Conservation (phyloP, 2,888 invertebrate species). For the Glyphotaelius pellucidus region DNA sequence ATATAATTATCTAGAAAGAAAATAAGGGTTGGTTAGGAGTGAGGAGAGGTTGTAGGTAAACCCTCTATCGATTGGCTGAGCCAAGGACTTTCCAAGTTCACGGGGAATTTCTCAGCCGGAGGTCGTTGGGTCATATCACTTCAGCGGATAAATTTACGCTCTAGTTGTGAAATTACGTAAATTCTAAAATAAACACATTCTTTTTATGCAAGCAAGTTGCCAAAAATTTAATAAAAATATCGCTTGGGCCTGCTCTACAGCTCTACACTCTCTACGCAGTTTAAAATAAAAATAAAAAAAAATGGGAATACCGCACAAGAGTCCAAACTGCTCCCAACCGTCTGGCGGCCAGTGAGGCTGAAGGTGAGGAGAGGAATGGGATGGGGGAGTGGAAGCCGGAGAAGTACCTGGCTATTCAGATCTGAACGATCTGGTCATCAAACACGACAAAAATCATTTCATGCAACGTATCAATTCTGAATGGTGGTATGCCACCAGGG, state of each 20-base stretch:
- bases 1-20: not conserved
- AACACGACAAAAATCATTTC: too few species aligned
- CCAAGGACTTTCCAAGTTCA: constrained; percentile 28
- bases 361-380: too few species aligned
- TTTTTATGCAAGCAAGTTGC: not conserved
- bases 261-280: not conserved
- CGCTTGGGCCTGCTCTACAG: not conserved
- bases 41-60: not conserved
- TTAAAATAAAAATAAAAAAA: not conserved
- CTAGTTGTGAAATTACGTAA: not conserved
- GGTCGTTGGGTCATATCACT: constrained; percentile 27
- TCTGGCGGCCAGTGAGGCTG: too few species aligned
- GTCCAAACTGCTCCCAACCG: too few species aligned
- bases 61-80: not conserved
- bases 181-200: not conserved
- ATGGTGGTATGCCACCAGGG: too few species aligned
- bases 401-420: too few species aligned
- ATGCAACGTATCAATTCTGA: too few species aligned
- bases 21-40: not conserved
- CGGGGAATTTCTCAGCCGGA: not conserved
- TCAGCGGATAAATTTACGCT: not conserved
- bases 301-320: too few species aligned
- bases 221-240: not conserved
- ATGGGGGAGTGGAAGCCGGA: too few species aligned
- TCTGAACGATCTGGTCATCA: too few species aligned